Evolutionary conservation across 2,113 vertebrate genomes (phyloP).

Genomic region (Nibea coibor): DNA sequence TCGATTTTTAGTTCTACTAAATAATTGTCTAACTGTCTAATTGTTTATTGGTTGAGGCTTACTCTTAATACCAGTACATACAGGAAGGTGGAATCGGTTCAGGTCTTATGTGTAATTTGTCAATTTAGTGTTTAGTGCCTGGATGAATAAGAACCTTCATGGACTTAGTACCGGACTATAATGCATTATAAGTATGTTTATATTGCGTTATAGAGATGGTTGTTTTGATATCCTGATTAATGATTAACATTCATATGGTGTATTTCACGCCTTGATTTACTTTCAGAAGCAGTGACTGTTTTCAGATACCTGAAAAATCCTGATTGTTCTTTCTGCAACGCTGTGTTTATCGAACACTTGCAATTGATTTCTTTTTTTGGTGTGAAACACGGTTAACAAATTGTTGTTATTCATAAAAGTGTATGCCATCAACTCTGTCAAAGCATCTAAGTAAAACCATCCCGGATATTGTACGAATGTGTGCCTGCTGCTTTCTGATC

Average conservation of each 20-base stretch:
- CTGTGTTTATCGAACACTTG: constrained; percentile 11
- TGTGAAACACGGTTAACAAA: neutral
- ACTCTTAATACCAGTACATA: too few relatives aligned
- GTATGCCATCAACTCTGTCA: neutral
- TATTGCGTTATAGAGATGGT: too few relatives aligned
- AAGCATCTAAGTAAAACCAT: neutral
- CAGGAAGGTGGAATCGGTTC: too few relatives aligned
- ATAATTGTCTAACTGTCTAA: too few relatives aligned
- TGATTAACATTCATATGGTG: neutral
- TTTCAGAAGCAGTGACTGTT: neutral
- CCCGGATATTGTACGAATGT: neutral
- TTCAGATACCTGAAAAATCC: neutral
- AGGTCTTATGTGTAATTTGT: too few relatives aligned
- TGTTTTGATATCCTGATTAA: neutral
- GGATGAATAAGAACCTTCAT: too few relatives aligned
- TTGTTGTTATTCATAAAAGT: neutral
- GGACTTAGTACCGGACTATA: too few relatives aligned
- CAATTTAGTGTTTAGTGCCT: too few relatives aligned
- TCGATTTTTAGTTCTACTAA: too few relatives aligned
- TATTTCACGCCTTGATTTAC: neutral
- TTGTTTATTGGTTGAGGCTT: too few relatives aligned
- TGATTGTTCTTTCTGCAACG: neutral
- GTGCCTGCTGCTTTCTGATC: neutral
- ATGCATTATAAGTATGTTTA: too few relatives aligned
- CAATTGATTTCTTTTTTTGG: constrained; percentile 22